Evolutionary conservation across 1,140 invertebrate genomes (phyloP), one percentile per base, ranked within the genome.

Genomic region (Lamellibrachia luymesi): DNA sequence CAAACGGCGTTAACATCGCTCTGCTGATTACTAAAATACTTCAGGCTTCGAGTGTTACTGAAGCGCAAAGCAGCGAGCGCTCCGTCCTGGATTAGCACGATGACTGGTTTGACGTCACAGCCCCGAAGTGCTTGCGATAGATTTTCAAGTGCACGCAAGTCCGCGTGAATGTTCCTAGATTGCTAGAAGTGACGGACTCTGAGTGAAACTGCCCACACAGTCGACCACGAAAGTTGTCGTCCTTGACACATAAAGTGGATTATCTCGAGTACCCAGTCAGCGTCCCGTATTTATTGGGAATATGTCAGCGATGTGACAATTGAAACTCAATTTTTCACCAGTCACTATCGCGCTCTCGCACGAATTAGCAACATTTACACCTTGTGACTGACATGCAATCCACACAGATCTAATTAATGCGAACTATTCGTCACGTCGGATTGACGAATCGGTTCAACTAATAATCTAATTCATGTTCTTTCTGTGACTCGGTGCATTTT

Each of bases 221-320:
- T 80, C 64, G 64, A 10, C 64, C 64, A 80, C 64, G 13, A 80
- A 80, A 80, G 64, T 38, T 80, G 64, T 80, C 13, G 17, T 2
- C 25, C 64, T 22, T 80, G 64, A 2, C 64, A 80, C 64, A 6
- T 22, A 80, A 80, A 80, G 64, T 22, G 64, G 25, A 80, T 80
- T 80, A 80, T 80, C 64, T 80, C 64, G 6, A 80, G 64, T 8
- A 38, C 38, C 38, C 38, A 80, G 64, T 80, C 64, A 17, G 64
- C 64, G 64, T 80, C 64, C 25, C 64, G 64, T 80, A 80, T 80
- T 80, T 80, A 80, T 80, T 80, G 64, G 64, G 64, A 80, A 80
- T 80, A 80, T 80, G 64, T 80, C 64, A 80, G 64, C 64, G 64
- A 80, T 80, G 64, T 80, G 64, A 80, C 64, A 80, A 80, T 80